phyloP scores from a whole-genome alignment of 2,113 vertebrate genomes.

The Ciconia maguari region DNA sequence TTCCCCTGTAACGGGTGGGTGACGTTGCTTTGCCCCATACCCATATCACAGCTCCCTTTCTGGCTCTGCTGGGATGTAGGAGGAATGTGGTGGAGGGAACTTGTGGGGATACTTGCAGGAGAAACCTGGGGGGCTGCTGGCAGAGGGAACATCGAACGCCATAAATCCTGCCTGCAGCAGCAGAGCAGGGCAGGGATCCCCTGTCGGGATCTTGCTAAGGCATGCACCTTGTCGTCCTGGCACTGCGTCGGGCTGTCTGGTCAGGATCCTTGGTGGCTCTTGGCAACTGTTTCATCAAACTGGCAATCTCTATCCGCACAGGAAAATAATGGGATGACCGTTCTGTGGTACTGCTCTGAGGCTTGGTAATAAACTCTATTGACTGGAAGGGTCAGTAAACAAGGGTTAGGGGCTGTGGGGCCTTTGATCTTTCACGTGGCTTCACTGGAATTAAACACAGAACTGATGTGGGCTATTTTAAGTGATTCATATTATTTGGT shows the following conservation, averaged over 20 bases:
- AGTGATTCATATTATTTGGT: constrained; percentile 3
- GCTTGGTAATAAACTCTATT: neutral
- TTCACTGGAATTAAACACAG: constrained; percentile 6
- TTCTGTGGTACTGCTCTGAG: neutral
- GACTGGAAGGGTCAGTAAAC: neutral
- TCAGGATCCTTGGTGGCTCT: neutral
- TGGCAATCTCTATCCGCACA: neutral
- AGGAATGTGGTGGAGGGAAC: neutral
- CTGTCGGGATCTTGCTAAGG: neutral
- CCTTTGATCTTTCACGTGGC: neutral
- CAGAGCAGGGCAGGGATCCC: neutral
- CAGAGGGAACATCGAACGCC: neutral
- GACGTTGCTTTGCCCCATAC: neutral
- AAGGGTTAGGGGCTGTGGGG: neutral
- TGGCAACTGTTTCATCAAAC: neutral
- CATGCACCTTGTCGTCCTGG: neutral
- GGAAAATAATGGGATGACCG: neutral
- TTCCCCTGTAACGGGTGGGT: neutral
- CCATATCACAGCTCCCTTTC: neutral
- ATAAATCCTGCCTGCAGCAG: neutral
- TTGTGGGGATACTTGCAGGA: neutral
- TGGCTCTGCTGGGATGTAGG: neutral
- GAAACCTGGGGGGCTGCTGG: neutral
- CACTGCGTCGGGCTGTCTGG: neutral
- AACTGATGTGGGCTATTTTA: neutral